Evolutionary conservation across 2,113 vertebrate genomes (phyloP), one percentile per base, ranked within the genome.

Genomic region (Bothrops jararaca): DNA sequence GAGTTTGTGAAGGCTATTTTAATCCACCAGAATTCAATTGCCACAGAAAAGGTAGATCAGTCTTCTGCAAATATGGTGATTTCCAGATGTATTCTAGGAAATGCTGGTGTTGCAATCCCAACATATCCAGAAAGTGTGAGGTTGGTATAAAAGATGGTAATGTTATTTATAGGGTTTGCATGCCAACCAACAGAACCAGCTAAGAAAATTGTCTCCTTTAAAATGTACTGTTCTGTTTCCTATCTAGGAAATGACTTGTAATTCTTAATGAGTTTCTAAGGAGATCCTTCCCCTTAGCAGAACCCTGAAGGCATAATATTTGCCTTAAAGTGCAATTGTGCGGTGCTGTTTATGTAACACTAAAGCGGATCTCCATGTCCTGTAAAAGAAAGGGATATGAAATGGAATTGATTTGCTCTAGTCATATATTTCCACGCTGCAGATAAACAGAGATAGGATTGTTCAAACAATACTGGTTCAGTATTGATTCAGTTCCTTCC

Each of bases 301-400:
- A 88, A 64, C 85, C 42, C 39, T 88, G 23, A 92, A 58, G 85
- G 13, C 85, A 90, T 94, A 94, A 92, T 94, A 90, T 94, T 90
- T 94, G 85, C 50, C 18, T 90, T 92, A n/a, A 90, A 42, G 88
- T 92, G 42, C 24, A 90, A 92, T 91, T 92, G 88, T 92, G 52
- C 50, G 52, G 7, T n/a, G 9, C n/a, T 50, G 64, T 90, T 92
- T 92, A 52, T 52, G 20, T 34, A 60, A 92, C 39, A 52, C 53
- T 50, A 86, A 88, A 90, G 88, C 85, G 42, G 45, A 92, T 92
- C 88, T 93, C 86, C n/a, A 58, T 42, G 10, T 89, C 74, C 54
- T 86, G 2, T 29, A 80, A 34, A 34, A 53, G 18, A 94, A 94
- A 88, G 88, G 85, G 93, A 94, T 64, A 52, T 85, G 2, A 86